These are phyloP conservation scores for Lissonota sp. DNA, from an alignment of 2,888 invertebrate species.

Conservation along the genomic window DNA sequence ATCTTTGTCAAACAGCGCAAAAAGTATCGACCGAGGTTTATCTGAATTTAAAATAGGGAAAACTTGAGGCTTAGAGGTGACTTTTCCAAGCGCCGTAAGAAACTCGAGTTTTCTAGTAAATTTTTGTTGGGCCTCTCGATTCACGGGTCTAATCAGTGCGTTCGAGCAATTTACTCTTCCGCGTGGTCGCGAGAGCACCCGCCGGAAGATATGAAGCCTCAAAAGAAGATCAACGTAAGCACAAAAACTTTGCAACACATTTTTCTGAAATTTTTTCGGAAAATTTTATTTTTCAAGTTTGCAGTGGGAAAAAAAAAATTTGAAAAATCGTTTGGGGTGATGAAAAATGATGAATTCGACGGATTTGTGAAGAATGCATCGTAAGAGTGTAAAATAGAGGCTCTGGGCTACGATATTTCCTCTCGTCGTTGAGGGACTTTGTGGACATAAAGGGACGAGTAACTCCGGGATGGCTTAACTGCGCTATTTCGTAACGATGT, in stretches of 20 bases:
- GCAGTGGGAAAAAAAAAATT: no score
- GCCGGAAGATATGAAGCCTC: no score
- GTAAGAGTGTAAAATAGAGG: not conserved
- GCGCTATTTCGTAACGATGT: slow-evolving; percentile 60
- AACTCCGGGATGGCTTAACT: slow-evolving; percentile 47
- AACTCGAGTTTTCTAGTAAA: slow-evolving; percentile 19
- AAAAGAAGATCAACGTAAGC: no score
- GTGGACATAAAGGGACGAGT: slow-evolving; percentile 49
- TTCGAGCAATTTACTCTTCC: slow-evolving; percentile 29
- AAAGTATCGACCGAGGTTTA: no score
- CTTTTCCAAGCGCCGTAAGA: no score
- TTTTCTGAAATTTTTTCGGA: not conserved
- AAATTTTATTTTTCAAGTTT: no score
- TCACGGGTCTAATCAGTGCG: slow-evolving; percentile 46
- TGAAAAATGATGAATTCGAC: no score
- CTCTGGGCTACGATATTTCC: slow-evolving; percentile 24
- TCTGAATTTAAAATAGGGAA: no score
- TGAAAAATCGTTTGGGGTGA: no score
- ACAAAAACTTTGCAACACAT: not conserved
- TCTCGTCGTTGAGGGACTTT: slow-evolving; percentile 23
- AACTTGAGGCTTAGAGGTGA: no score
- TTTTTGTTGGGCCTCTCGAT: slow-evolving; percentile 28
- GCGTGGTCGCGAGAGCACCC: not conserved
- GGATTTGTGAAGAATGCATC: no score
- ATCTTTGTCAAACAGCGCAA: no score